Evolutionary conservation across 2,113 vertebrate genomes (phyloP).

Genomic region (Apus apus): DNA sequence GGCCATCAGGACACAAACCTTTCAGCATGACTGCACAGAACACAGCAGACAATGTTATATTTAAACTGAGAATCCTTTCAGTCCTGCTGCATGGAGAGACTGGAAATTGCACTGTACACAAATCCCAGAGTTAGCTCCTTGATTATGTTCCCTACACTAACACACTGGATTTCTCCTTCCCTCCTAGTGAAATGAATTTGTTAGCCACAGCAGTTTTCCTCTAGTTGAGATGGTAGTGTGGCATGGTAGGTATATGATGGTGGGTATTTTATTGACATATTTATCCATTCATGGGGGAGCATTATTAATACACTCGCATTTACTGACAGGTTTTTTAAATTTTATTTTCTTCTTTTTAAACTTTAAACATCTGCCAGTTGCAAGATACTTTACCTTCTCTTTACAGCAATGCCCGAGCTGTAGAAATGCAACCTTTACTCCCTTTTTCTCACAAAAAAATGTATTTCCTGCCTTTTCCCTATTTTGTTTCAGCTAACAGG

Average conservation of each 20-base stretch:
- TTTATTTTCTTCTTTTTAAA: neutral
- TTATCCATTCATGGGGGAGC: neutral
- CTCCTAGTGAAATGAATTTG: neutral
- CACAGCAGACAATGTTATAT: neutral
- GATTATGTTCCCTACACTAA: rapidly evolving
- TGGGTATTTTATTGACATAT: neutral
- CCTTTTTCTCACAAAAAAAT: neutral
- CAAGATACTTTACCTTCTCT: neutral
- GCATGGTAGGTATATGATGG: too few species aligned
- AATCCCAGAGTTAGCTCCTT: neutral
- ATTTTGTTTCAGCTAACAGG: neutral
- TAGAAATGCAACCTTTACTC: neutral
- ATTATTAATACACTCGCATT: neutral
- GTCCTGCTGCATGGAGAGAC: neutral
- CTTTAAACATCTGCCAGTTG: neutral
- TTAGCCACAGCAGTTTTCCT: neutral
- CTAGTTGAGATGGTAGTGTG: neutral
- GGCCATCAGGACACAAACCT: neutral
- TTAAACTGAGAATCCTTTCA: neutral
- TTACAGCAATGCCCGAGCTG: neutral
- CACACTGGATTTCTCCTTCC: neutral
- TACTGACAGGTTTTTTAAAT: neutral
- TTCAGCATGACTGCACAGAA: neutral
- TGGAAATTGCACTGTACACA: neutral
- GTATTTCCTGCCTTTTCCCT: neutral